Evolutionary conservation across 1,140 invertebrate species (phyloP).

Genomic region (Apis dorsata): DNA sequence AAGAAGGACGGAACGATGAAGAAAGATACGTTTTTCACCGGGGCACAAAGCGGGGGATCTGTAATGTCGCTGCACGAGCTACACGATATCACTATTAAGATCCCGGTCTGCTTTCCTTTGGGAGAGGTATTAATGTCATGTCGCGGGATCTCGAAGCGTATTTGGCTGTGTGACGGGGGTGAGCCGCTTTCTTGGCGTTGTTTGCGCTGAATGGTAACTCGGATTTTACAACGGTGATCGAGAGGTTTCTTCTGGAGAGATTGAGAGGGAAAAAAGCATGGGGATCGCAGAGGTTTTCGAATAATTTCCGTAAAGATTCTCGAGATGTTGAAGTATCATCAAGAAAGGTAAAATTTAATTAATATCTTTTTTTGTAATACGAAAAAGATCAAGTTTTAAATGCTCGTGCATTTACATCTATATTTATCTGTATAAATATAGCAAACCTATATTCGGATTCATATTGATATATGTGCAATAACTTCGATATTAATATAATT

Average conservation of each 20-base stretch:
- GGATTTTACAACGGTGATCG: neutral
- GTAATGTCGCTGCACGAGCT: slow-evolving; percentile 7
- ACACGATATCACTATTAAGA: slow-evolving; percentile 35
- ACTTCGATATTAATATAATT: no score
- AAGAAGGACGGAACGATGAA: neutral
- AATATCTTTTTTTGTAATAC: no score
- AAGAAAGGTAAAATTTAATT: no score
- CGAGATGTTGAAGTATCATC: no score
- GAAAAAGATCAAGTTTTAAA: no score
- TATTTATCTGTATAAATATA: no score
- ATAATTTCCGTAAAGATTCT: no score
- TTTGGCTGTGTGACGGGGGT: neutral
- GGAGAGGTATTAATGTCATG: slow-evolving; percentile 2
- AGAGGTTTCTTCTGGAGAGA: neutral
- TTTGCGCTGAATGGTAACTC: neutral
- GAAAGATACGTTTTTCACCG: slow-evolving; percentile 47
- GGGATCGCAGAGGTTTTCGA: neutral
- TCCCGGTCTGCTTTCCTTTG: neutral
- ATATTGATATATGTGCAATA: no score
- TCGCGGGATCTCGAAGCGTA: slow-evolving; percentile 16
- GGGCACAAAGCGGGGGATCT: slow-evolving; percentile 34
- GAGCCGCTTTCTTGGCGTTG: neutral
- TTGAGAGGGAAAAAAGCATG: neutral
- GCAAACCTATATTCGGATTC: no score
- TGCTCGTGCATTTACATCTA: no score